phyloP scores from a whole-genome alignment of 1,140 invertebrate species.

The Drosophila equinoxialis region DNA sequence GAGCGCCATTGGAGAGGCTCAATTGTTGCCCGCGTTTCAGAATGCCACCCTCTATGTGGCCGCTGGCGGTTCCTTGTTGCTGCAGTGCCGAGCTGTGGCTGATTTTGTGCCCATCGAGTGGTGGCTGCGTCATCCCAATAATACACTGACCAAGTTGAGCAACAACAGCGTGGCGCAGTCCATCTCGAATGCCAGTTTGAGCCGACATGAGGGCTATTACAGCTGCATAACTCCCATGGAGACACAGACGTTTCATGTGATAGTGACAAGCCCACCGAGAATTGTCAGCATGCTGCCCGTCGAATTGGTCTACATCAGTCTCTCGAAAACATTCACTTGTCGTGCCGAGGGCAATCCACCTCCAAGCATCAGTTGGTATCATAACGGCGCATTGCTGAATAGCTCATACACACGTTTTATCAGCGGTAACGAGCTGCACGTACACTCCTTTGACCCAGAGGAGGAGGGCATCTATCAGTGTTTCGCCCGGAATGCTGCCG shows the following conservation, averaged over 20 bases:
- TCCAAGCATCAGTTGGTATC: constrained; percentile 74
- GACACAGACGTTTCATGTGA: constrained; percentile 68
- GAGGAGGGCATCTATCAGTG: constrained; percentile 82
- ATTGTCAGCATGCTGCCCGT: constrained; percentile 61
- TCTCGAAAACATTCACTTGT: constrained; percentile 65
- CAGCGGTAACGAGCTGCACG: constrained; percentile 67
- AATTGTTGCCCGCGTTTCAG: constrained; percentile 70
- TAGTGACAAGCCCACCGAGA: constrained; percentile 70
- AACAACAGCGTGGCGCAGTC: constrained; percentile 69
- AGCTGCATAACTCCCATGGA: constrained; percentile 65
- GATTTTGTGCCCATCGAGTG: constrained; percentile 70
- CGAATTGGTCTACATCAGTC: constrained; percentile 61
- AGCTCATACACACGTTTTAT: constrained; percentile 78
- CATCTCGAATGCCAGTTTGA: constrained; percentile 52
- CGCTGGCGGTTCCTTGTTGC: constrained; percentile 50
- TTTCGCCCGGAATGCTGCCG: constrained; percentile 75
- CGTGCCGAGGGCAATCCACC: constrained; percentile 69
- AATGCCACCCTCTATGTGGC: constrained; percentile 69
- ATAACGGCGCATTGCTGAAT: constrained; percentile 68
- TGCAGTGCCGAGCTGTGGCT: constrained; percentile 63
- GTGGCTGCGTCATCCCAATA: constrained; percentile 58
- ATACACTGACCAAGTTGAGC: constrained; percentile 49
- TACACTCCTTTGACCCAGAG: constrained; percentile 76
- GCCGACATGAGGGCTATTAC: constrained; percentile 66
- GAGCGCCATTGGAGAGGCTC: constrained; percentile 31